phyloP scores from a whole-genome alignment of 2,888 invertebrate species.

The Rhopalosiphum nymphaeae region DNA sequence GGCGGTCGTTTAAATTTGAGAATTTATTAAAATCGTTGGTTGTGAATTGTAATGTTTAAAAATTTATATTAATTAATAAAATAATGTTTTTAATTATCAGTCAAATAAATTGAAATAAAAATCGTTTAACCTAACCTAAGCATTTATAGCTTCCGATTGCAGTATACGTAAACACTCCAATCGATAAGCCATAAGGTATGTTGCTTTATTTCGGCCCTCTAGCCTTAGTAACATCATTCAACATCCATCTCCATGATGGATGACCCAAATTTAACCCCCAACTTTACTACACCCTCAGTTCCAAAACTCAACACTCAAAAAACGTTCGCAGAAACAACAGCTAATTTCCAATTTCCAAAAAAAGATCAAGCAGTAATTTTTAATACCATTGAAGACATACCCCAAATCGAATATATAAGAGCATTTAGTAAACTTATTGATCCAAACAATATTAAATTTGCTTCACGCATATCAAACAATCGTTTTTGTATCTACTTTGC shows the following conservation, averaged over 20 bases:
- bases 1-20: no score
- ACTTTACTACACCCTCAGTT: not conserved
- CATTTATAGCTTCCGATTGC: not conserved
- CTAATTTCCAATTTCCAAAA: not conserved
- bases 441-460: no score
- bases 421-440: no score
- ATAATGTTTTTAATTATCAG: no score
- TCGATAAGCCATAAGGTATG: not conserved
- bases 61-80: no score
- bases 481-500: no score
- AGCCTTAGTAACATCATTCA: no score
- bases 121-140: no score
- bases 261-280: not conserved
- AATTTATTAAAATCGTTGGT: no score
- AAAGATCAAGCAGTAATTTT: not conserved
- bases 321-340: not conserved
- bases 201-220: not conserved
- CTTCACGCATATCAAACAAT: no score
- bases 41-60: no score
- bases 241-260: not conserved
- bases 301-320: not conserved
- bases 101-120: no score
- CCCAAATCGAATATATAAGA: not conserved
- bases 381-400: not conserved
- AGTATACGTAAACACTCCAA: not conserved